Conservation (phyloP, 2,113 vertebrate genomes). For the Gavialis gangeticus region DNA sequence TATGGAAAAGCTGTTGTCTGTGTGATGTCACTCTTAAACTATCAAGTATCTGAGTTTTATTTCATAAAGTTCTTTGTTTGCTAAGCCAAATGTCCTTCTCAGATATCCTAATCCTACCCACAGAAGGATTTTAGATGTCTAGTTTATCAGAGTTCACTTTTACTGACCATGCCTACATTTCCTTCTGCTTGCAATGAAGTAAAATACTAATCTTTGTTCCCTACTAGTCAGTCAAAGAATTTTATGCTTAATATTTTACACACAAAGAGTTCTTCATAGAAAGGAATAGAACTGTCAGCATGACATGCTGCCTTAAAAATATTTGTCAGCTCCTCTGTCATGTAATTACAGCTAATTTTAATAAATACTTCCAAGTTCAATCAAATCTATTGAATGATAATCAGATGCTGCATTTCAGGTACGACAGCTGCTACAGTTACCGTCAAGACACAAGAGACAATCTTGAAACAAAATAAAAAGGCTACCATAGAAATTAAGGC, state of each 20-base stretch:
- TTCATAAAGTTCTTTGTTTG: conserved; percentile 31
- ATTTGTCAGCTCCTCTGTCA: conserved; percentile 25
- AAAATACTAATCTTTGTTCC: conserved; percentile 49
- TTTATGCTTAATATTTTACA: conserved; percentile 42
- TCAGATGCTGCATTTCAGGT: neutral
- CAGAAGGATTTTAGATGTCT: conserved; percentile 30
- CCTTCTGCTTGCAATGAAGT: neutral
- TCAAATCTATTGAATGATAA: neutral
- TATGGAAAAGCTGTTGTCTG: neutral
- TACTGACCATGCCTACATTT: conserved; percentile 4
- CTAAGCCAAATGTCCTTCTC: conserved; percentile 30
- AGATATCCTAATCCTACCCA: conserved; percentile 19
- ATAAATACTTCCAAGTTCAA: neutral
- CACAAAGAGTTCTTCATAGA: neutral
- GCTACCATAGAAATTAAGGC: neutral
- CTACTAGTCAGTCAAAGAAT: conserved; percentile 8
- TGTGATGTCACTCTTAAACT: conserved; percentile 41
- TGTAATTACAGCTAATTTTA: conserved; percentile 37
- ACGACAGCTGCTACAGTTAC: neutral
- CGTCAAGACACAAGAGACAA: neutral
- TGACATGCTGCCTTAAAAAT: conserved; percentile 33
- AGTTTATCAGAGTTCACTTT: conserved; percentile 26
- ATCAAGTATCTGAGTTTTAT: conserved; percentile 46
- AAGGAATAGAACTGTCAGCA: conserved; percentile 37
- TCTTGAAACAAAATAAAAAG: neutral